Percentiles rank a stretch among this genome's conserved stretches.
Evolutionary conservation across 2,113 vertebrate genomes (phyloP).

Genomic region (Rostratula benghalensis): DNA sequence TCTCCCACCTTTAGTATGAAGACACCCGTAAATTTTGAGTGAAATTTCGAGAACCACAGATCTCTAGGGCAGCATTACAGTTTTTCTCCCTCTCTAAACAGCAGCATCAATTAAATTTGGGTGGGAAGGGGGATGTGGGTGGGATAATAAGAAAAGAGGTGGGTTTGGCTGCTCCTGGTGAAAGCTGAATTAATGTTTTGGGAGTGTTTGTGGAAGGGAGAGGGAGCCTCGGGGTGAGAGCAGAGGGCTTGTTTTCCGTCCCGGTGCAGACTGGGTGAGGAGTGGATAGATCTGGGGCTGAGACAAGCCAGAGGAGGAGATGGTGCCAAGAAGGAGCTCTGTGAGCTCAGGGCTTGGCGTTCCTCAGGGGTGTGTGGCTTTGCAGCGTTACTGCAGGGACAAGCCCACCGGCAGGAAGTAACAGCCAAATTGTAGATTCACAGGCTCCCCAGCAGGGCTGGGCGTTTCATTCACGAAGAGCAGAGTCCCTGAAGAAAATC

Average conservation of each 20-base stretch:
- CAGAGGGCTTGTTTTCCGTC: not conserved
- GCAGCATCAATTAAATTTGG: not conserved
- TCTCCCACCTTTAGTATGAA: not conserved
- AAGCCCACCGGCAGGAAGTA: conserved; percentile 7
- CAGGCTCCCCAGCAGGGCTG: not conserved
- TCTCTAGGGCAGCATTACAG: not conserved
- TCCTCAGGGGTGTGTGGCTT: not conserved
- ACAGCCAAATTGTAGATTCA: not conserved
- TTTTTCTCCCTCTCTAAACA: not conserved
- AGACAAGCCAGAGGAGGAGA: not conserved
- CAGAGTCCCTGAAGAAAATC: not conserved
- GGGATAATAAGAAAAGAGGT: not conserved
- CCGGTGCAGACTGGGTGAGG: not conserved
- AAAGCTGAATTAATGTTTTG: not conserved
- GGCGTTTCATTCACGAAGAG: not conserved
- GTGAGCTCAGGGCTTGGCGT: not conserved
- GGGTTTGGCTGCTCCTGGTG: not conserved
- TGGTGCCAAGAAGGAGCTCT: not conserved
- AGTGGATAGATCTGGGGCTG: not conserved
- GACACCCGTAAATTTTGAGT: not conserved
- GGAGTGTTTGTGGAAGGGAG: not conserved
- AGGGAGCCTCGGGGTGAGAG: not conserved
- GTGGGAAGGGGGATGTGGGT: not conserved
- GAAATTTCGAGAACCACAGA: too few relatives aligned
- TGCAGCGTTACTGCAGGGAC: not conserved